A percentile compares a stretch with the other conserved stretches of the same genome.
phyloP scores from a whole-genome alignment of 1,140 invertebrate genomes.

The Branchinecta lindahli region DNA sequence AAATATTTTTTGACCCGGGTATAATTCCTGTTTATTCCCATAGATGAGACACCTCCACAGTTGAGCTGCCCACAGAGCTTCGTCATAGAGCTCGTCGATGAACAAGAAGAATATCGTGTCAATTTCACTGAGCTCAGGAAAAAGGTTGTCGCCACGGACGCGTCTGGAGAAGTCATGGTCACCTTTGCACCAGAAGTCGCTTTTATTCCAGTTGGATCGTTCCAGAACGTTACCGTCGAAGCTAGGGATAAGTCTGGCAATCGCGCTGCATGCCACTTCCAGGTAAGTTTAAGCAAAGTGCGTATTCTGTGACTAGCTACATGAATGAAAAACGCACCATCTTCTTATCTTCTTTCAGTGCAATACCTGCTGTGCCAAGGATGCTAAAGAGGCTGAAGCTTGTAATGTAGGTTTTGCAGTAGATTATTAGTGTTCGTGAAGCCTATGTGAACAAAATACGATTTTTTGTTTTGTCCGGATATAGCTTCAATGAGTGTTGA shows the following conservation, averaged over 20 bases:
- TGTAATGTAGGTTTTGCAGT: too few relatives aligned
- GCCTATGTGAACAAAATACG: too few relatives aligned
- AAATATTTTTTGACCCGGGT: too few relatives aligned
- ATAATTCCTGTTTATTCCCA: not conserved
- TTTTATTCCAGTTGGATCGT: conserved; percentile 70
- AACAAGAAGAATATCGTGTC: conserved; percentile 72
- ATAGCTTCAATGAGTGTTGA: too few relatives aligned
- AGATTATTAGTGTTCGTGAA: too few relatives aligned
- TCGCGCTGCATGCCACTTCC: conserved; percentile 78
- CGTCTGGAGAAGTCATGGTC: conserved; percentile 69
- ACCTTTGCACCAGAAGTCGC: conserved; percentile 70
- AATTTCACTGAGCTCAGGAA: conserved; percentile 82
- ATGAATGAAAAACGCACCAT: too few relatives aligned
- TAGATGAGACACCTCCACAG: conserved; percentile 78
- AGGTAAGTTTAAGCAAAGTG: conserved; percentile 41
- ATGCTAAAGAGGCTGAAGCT: too few relatives aligned
- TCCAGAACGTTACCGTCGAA: conserved; percentile 84
- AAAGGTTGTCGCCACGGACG: conserved; percentile 70
- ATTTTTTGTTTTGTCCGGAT: too few relatives aligned
- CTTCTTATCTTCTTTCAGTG: too few relatives aligned
- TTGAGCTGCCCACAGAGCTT: conserved; percentile 89
- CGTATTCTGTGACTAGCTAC: not conserved
- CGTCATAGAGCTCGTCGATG: conserved; percentile 75
- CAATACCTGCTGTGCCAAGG: too few relatives aligned
- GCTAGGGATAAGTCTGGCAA: conserved; percentile 80